Evolutionary conservation across 2,797 vertebrate genomes (phyloP).

Genomic region (Rhabdophis nuchalis): DNA sequence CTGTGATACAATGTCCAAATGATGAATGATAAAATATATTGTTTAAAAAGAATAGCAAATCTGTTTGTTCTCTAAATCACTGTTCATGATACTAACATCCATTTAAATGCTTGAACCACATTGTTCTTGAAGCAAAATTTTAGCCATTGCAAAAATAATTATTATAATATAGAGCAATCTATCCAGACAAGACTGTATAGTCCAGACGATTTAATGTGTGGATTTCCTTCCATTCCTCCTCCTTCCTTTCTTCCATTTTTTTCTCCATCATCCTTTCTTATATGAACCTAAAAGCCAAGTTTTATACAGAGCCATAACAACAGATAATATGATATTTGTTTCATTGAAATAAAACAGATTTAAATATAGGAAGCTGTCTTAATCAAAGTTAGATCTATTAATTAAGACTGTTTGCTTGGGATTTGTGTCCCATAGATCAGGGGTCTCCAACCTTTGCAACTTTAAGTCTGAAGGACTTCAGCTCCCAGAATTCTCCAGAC

Average conservation of each 20-base stretch:
- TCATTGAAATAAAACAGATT: neutral
- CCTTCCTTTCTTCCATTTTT: neutral
- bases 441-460: no score
- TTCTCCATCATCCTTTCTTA: neutral
- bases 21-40: neutral
- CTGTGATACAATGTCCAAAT: neutral
- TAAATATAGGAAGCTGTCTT: neutral
- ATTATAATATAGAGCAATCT: constrained; percentile 1
- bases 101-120: constrained; percentile 9
- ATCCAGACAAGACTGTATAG: constrained; percentile 14
- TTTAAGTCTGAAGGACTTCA: no score
- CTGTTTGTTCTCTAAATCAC: constrained; percentile 19
- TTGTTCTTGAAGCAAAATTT: neutral
- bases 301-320: neutral
- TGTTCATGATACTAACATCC: neutral
- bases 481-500: no score
- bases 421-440: neutral
- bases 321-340: neutral
- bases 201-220: neutral
- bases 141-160: constrained; percentile 6
- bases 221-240: neutral
- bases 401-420: neutral
- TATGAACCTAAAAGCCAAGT: neutral
- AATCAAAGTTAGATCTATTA: neutral
- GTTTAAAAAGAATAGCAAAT: constrained; percentile 39